phyloP scores from a whole-genome alignment of 2,797 vertebrate genomes.

The Eupleurogrammus muticus region DNA sequence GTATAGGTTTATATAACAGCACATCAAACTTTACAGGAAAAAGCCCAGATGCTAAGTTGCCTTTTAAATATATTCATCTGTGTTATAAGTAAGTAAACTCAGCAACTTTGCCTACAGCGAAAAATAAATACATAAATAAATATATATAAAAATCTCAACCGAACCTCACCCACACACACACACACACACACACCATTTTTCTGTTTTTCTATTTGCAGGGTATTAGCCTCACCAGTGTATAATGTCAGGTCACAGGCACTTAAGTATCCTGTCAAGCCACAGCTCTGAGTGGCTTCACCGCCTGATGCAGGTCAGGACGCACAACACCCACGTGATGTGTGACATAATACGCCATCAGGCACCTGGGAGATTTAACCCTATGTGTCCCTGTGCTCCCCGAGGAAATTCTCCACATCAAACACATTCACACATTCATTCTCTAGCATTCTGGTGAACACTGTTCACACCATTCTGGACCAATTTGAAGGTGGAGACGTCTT shows the following conservation, averaged over 20 bases:
- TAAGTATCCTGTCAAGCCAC: conserved; percentile 5
- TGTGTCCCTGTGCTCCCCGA: no score
- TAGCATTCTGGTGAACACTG: no score
- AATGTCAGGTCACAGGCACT: conserved; percentile 19
- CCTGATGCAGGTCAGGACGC: background rate
- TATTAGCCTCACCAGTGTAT: background rate
- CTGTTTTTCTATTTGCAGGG: conserved; percentile 7
- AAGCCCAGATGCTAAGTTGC: background rate
- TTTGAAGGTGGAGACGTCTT: no score
- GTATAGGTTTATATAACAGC: no score
- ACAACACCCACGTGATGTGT: background rate
- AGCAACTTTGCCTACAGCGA: background rate
- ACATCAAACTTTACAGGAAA: background rate
- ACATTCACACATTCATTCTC: no score
- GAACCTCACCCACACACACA: background rate
- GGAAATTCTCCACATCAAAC: no score
- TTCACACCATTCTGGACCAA: no score
- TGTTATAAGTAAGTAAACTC: conserved; percentile 1
- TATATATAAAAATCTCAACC: no score
- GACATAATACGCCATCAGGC: background rate
- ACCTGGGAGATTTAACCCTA: background rate
- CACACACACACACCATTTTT: background rate
- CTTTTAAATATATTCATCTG: background rate
- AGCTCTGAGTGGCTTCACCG: background rate
- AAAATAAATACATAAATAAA: background rate